Base-by-base conservation (phyloP, 2,113 vertebrate species). In the Malurus melanocephalus region DNA sequence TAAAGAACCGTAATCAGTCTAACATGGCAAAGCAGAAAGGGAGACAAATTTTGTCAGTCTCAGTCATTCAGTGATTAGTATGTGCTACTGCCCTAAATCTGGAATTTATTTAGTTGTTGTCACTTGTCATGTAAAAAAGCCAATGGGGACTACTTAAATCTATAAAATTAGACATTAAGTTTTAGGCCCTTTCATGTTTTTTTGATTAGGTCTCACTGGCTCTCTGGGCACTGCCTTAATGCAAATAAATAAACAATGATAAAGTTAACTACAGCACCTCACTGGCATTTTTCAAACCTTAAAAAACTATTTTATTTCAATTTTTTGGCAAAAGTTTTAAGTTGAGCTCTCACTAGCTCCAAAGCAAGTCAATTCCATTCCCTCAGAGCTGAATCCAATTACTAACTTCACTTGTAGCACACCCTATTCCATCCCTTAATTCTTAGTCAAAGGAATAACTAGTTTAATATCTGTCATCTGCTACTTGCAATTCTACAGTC, bases 61-160 rank as follows among this genome's bases (percentile, higher is more conserved):
- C 53, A 87, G 30, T 72, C 65, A 80, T 80, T 65, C 48, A 80
- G 77, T 0, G 3, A 93, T 71, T 56, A 74, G 35, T 61, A 52
- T 42, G 46, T 75, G 61, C 88, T 92, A 21, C 77, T 81, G 46
- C 32, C 42, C 77, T 84, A 92, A 95, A 90, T 88, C 83, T 86
- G 93, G 90, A 72, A 75, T 91, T 91, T 94, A 86, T 93, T 94
- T 88, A 78, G 60, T 78, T 80, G 88, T 88, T 93, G 92, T 92
- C 93, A 91, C 88, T 94, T 93, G 69, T 84, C 83, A 93, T 86
- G 73, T 89, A 94, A 93, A 94, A 77, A 94, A 94, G 68, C 38
- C 88, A 91, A 56, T 27, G 42, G 86, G 73, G 86, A 86, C 88
- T 88, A 94, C 73, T 95, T 83, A 94, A 91, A 84, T 90, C 65